phyloP scores from a whole-genome alignment of 2,888 invertebrate species.

The Drosophila leonis region DNA sequence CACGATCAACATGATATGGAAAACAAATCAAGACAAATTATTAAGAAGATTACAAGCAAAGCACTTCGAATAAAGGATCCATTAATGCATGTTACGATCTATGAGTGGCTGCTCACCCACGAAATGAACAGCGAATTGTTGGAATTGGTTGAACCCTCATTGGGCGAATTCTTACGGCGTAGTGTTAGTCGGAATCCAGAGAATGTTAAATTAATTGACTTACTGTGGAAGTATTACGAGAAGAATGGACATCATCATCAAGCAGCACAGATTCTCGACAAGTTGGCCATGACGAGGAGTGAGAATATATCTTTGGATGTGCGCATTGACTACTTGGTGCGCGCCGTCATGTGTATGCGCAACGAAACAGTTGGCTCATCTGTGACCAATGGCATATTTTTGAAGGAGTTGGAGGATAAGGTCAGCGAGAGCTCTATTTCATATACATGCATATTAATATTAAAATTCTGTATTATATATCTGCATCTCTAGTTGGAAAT shows the following conservation, averaged over 20 bases:
- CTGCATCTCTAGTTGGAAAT: constrained; percentile 89
- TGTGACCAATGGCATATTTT: constrained; percentile 90
- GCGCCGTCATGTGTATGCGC: constrained; percentile 97
- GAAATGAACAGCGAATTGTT: constrained; percentile 90
- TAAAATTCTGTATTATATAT: neutral
- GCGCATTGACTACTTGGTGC: constrained; percentile 95
- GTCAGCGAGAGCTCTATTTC: constrained; percentile 71
- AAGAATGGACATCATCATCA: constrained; percentile 95
- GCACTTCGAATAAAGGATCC: constrained; percentile 92
- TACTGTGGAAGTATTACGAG: constrained; percentile 98
- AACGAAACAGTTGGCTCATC: constrained; percentile 92
- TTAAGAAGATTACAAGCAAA: constrained; percentile 88
- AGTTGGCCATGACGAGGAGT: constrained; percentile 90
- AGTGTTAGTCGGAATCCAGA: constrained; percentile 87
- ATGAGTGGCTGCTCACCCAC: constrained; percentile 95
- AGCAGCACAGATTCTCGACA: constrained; percentile 95
- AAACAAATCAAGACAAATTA: constrained; percentile 84
- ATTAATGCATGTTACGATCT: constrained; percentile 94
- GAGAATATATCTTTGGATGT: constrained; percentile 91
- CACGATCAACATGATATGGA: constrained; percentile 54
- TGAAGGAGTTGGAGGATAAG: constrained; percentile 96
- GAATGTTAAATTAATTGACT: constrained; percentile 89
- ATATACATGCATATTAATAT: neutral
- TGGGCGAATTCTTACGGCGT: constrained; percentile 85
- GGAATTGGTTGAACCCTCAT: constrained; percentile 86